These are phyloP conservation scores for Limanda limanda DNA, from an alignment of 2,113 vertebrate species.

Conservation along the genomic window DNA sequence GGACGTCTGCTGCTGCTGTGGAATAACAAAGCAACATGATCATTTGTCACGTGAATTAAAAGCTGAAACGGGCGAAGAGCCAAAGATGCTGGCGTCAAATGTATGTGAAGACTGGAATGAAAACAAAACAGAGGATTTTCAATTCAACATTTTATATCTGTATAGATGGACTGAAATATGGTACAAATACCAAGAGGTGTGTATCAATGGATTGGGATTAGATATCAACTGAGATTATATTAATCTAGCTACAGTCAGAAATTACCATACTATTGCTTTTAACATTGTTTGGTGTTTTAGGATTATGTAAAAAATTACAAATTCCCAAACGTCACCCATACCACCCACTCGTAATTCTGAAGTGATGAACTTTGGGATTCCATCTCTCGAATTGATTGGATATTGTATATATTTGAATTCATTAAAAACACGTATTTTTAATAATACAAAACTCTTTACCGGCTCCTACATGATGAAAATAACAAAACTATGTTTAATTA, in stretches of 20 bases:
- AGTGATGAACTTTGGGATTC: too few species aligned
- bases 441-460: neutral
- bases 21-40: conserved; percentile 40
- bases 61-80: conserved; percentile 21
- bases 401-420: neutral
- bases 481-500: too few species aligned
- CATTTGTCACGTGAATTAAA: conserved; percentile 53
- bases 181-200: too few species aligned
- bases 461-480: neutral
- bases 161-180: too few species aligned
- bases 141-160: too few species aligned
- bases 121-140: too few species aligned
- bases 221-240: too few species aligned
- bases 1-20: conserved; percentile 36
- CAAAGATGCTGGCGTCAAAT: conserved; percentile 35
- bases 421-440: neutral
- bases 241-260: too few species aligned
- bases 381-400: neutral
- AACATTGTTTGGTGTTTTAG: too few species aligned
- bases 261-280: too few species aligned
- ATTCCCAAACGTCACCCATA: neutral
- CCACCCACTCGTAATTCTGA: too few species aligned
- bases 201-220: too few species aligned
- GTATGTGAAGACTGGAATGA: neutral
- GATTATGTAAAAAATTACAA: neutral